Conservation (phyloP, 1,140 invertebrate species). For the Zaprionus kolodkinae region DNA sequence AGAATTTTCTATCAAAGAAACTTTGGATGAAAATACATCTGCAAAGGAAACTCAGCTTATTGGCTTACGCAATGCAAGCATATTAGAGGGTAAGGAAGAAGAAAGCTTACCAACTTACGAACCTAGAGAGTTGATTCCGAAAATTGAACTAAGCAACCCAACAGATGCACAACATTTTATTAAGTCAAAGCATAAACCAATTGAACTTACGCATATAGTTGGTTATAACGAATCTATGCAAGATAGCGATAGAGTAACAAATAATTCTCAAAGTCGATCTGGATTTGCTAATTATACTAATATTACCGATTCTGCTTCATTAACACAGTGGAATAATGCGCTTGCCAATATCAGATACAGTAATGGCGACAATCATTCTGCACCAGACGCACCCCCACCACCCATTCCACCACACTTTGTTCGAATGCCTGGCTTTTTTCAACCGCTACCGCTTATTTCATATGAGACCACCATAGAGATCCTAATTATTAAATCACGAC, state of each 20-base stretch:
- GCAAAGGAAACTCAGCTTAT: conserved; percentile 27
- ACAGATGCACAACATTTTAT: conserved; percentile 42
- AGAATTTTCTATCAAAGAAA: conserved; percentile 11
- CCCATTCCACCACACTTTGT: conserved; percentile 72
- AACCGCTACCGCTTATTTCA: conserved; percentile 81
- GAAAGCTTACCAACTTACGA: conserved; percentile 25
- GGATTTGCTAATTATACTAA: conserved; percentile 60
- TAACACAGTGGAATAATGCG: conserved; percentile 77
- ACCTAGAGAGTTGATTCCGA: conserved; percentile 41
- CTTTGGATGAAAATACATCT: conserved; percentile 12
- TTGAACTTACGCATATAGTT: conserved; percentile 68
- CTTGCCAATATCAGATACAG: conserved; percentile 62
- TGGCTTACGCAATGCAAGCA: conserved; percentile 31
- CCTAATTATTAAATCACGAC: conserved; percentile 73
- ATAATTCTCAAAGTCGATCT: conserved; percentile 48
- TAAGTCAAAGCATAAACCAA: conserved; percentile 65
- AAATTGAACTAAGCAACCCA: conserved; percentile 57
- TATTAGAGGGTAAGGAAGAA: conserved; percentile 61
- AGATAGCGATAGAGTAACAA: conserved; percentile 56
- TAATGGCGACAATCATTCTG: conserved; percentile 42
- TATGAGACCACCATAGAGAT: conserved; percentile 84
- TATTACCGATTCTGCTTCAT: conserved; percentile 75
- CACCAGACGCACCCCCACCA: conserved; percentile 66
- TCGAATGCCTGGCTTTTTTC: conserved; percentile 83
- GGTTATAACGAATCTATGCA: conserved; percentile 72